Percentiles rank a stretch among this genome's conserved stretches.
These are phyloP conservation scores for Scopus umbretta DNA, from an alignment of 2,113 vertebrate genomes.

Conservation along the genomic window DNA sequence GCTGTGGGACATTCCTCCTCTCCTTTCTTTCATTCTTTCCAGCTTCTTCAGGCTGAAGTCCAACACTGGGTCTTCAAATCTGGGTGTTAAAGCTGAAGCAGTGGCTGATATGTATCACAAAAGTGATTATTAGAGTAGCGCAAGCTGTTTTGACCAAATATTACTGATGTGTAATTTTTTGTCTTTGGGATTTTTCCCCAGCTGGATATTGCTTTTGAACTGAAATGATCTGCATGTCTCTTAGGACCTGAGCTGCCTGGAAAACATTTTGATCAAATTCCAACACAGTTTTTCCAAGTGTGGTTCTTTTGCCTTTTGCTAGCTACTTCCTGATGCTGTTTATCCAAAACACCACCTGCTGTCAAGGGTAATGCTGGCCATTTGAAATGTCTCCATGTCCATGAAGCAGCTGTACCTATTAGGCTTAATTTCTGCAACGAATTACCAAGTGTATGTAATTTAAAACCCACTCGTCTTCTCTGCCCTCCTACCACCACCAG, in stretches of 20 bases:
- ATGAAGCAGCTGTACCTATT: not conserved
- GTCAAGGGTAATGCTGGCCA: not conserved
- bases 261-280: constrained; percentile 17
- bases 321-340: constrained; percentile 23
- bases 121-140: not conserved
- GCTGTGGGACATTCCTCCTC: not conserved
- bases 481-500: not conserved
- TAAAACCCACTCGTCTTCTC: not conserved
- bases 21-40: not conserved
- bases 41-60: not conserved
- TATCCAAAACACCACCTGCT: constrained; percentile 20
- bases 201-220: not conserved
- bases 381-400: not conserved
- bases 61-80: not conserved
- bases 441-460: not conserved
- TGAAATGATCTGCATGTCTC: not conserved
- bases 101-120: not conserved
- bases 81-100: not conserved
- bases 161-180: not conserved
- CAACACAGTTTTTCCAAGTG: not conserved
- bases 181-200: not conserved
- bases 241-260: not conserved
- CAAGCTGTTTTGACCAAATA: not conserved
- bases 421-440: constrained; percentile 5
- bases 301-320: constrained; percentile 36